Base-by-base conservation (phyloP, 2,888 invertebrate species). In the Belgica antarctica region DNA sequence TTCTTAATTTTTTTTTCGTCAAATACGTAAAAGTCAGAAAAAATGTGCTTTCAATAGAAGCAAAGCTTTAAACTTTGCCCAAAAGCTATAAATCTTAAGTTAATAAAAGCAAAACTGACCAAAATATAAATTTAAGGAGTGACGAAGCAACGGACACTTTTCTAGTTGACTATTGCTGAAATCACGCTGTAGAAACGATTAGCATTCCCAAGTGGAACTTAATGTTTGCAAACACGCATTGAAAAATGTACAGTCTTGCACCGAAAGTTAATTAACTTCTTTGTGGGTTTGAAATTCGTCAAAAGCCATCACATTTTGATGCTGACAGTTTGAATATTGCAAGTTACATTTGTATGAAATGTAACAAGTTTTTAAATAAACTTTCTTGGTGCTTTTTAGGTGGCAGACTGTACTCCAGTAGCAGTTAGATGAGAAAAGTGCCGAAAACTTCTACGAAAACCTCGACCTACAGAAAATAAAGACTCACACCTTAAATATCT, bases 21-120 rank as follows among this genome's bases (percentile, higher is more conserved):
- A 59, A 59, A 59, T 59, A 59, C 59, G 27, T 15, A 59, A 59
- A 59, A 59, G n/a, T 7, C 15, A 22, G 52, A 52, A n/a, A 19
- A 52, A 52, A 52, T 19, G 19, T 52, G 52, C n/a, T 22, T 52
- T 52, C 22, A 22, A 52, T 8, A 41, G 10, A 52, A 52, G 52
- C 52, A n/a, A 52, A 52, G 52, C 52, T 52, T 52, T 52, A 8
- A 31, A 52, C 17, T 52, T 52, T 52, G 52, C 52, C 17, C 22
- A 52, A 52, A 52, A 41, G 41, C 41, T 12, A n/a, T 41, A 41
- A 41, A n/a, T 31, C 41, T 41, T 41, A 41, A 12, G 41, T 41
- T 41, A 41, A 41, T 15, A 41, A 15, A 15, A 41, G 15, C n/a
- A 41, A 41, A 41, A 41, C 41, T n/a, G n/a, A n/a, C n/a, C n/a